Percentiles rank a stretch among this genome's conserved stretches.
These are phyloP conservation scores for Melanostigma gelatinosum DNA, from an alignment of 2,113 vertebrate species.

Conservation along the genomic window DNA sequence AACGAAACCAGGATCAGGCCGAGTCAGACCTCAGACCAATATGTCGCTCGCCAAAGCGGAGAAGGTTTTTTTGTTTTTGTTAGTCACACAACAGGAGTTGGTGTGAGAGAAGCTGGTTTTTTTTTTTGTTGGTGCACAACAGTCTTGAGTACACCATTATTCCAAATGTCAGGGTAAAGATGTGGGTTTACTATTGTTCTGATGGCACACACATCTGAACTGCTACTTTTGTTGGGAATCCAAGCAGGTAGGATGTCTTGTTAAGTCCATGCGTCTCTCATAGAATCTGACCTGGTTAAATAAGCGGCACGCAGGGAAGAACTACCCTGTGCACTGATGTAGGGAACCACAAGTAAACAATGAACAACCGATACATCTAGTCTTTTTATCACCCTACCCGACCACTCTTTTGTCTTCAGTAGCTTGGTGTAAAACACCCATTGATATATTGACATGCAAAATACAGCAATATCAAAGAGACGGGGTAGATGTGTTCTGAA, in stretches of 20 bases:
- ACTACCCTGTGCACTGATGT: constrained; percentile 27
- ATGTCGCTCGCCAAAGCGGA: constrained; percentile 43
- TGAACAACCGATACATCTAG: constrained; percentile 40
- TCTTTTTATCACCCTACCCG: constrained; percentile 29
- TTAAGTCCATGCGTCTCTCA: constrained; percentile 31
- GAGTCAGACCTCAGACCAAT: constrained; percentile 60
- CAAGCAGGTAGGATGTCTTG: constrained; percentile 28
- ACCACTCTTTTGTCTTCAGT: constrained; percentile 48
- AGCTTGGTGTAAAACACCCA: constrained; percentile 51
- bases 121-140: constrained; percentile 45
- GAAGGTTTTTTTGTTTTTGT: constrained; percentile 27
- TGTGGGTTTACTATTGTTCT: constrained; percentile 30
- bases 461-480: constrained; percentile 70
- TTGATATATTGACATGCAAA: constrained; percentile 72
- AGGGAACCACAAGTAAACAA: constrained; percentile 32
- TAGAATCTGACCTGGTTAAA: constrained; percentile 45
- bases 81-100: constrained; percentile 47
- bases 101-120: constrained; percentile 42
- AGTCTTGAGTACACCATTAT: constrained; percentile 38
- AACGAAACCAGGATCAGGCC: constrained; percentile 64
- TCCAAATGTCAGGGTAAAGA: constrained; percentile 40
- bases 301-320: constrained; percentile 19
- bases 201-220: constrained; percentile 57
- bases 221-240: constrained; percentile 46
- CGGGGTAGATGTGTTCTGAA: constrained; percentile 41